Conservation (phyloP, 2,888 invertebrate species). For the Pristionchus arcanus region DNA sequence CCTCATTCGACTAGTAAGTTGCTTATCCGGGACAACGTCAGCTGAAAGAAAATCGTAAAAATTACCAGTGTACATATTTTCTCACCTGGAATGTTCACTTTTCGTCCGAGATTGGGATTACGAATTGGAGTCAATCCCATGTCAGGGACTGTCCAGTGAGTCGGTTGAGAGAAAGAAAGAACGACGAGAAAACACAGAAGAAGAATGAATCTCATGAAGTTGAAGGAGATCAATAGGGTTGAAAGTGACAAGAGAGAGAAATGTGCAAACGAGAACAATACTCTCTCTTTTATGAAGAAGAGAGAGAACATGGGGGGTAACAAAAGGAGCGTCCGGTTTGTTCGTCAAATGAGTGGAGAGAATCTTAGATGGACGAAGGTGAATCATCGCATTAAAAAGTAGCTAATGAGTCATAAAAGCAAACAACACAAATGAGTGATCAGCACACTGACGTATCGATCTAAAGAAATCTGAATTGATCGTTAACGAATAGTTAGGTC, state of each 20-base stretch:
- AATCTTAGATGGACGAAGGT: neutral
- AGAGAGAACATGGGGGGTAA: neutral
- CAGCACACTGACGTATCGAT: too few species aligned
- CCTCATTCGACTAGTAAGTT: neutral
- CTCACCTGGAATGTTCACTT: conserved; percentile 16
- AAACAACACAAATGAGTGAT: neutral
- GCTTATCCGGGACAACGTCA: neutral
- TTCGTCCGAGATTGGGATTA: conserved; percentile 42
- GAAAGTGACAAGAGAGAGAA: conserved; percentile 14
- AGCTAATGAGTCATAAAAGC: neutral
- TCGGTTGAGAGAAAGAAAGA: neutral
- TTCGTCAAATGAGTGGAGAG: conserved; percentile 12
- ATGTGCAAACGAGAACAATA: conserved; percentile 26
- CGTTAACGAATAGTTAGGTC: too few species aligned
- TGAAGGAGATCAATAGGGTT: neutral
- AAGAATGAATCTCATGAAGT: conserved; percentile 12
- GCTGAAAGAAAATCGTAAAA: neutral
- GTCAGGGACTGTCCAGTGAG: conserved; percentile 46
- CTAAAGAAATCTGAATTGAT: too few species aligned
- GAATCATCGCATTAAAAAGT: conserved; percentile 10
- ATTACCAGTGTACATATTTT: neutral
- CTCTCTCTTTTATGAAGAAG: neutral
- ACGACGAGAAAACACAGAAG: neutral
- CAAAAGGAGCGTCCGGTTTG: conserved; percentile 5
- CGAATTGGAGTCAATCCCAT: neutral